Percentiles rank a stretch among this genome's conserved stretches.
phyloP scores from a whole-genome alignment of 2,888 invertebrate genomes.

The Drosophila monieri region DNA sequence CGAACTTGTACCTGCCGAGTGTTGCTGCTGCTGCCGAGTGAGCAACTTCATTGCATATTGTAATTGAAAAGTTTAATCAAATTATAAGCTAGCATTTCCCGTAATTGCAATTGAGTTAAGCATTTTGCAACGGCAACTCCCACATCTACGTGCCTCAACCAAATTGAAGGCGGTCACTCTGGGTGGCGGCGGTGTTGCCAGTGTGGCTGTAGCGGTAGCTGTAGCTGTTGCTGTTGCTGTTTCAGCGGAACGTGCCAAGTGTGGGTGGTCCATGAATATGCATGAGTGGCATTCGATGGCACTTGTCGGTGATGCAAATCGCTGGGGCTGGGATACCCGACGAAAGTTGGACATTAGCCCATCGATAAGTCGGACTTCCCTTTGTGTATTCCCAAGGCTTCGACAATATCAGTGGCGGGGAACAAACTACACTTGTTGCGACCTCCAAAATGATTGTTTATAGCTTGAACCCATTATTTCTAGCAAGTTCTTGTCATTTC shows the following conservation, averaged over 20 bases:
- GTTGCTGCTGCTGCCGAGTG: constrained; percentile 15
- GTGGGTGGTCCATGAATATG: constrained; percentile 70
- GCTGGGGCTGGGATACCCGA: constrained; percentile 6
- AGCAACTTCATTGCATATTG: constrained; percentile 78
- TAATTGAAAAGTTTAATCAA: constrained; percentile 78
- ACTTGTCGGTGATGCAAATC: constrained; percentile 8
- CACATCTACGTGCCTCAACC: constrained; percentile 28
- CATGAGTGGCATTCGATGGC: constrained; percentile 46
- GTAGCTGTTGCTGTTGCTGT: neutral
- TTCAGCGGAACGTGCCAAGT: constrained; percentile 44
- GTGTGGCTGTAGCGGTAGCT: neutral
- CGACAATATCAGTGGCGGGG: neutral
- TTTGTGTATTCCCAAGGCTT: neutral
- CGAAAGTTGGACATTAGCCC: constrained; percentile 1
- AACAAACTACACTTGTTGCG: neutral
- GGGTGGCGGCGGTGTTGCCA: constrained; percentile 3
- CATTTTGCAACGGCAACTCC: constrained; percentile 39
- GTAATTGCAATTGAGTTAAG: constrained; percentile 72
- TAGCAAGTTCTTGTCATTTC: too few species aligned
- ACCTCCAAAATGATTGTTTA: neutral
- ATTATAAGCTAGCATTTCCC: constrained; percentile 73
- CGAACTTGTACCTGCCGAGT: constrained; percentile 12
- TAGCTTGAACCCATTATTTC: too few species aligned
- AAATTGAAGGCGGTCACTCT: constrained; percentile 21
- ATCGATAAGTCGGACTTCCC: constrained; percentile 1